Evolutionary conservation across 2,888 invertebrate genomes (phyloP), one percentile per base, ranked within the genome.

Genomic region (Drosophila kokeensis): DNA sequence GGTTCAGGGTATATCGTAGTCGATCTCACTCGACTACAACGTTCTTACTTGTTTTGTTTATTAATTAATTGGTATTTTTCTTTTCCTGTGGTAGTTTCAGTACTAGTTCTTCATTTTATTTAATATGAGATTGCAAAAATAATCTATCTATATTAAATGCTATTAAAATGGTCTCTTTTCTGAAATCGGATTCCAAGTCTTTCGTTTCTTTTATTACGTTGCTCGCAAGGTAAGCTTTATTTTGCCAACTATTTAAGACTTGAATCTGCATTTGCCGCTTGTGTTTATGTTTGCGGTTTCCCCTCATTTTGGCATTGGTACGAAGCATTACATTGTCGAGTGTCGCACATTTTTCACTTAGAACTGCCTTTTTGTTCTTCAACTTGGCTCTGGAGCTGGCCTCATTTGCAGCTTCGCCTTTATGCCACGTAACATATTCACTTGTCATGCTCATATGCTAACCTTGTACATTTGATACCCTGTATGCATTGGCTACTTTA

Each of bases 381-480:
- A 15, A 30, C 11, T 42, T 32, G 42, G 5, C n/a, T 21, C 53
- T 58, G 36, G 50, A 66, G 62, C 66, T 87, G 80, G 68, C 72
- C 87, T 85, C 82, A 83, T 88, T 83, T 75, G 59, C 66, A 80
- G 77, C 71, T 59, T 72, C 66, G 60, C 71, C 82, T 74, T 73
- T 75, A 78, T 61, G 87, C 74, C 75, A 75, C 70, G 58, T 68
- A 76, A 73, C 77, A 85, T 81, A 74, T 88, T 81, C 58, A 71
- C 79, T 81, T 85, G 88, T 81, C 82, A 72, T 85, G 76, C 75
- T 79, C 77, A 85, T 76, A 83, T 76, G 73, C 68, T 30, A 66
- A 58, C 80, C 76, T 77, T 81, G 74, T 81, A 79, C 73, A 40
- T 71, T 79, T 75, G 61, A 40, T 40, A 29, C n/a, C 15, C 15